phyloP scores from a whole-genome alignment of 1,140 invertebrate genomes.

The Brachionus asplanchnoidis region DNA sequence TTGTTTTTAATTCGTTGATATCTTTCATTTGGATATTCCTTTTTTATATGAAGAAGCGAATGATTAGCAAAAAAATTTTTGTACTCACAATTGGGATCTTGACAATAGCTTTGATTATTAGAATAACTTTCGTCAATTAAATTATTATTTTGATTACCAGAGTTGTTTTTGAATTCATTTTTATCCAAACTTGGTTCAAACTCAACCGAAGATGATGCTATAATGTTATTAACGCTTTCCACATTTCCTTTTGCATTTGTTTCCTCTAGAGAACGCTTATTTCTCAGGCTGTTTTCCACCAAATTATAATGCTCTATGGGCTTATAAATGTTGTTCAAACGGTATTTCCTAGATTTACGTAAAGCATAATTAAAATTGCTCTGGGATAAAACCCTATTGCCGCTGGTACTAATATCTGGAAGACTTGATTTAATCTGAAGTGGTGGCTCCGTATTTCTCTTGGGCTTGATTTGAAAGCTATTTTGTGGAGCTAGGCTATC shows the following conservation, averaged over 20 bases:
- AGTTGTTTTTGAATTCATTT: slow-evolving; percentile 10
- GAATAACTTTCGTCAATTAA: neutral
- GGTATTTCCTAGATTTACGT: neutral
- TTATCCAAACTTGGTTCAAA: neutral
- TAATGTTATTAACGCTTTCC: neutral
- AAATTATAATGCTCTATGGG: slow-evolving; percentile 11
- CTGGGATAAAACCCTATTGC: neutral
- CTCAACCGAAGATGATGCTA: neutral
- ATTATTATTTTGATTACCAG: neutral
- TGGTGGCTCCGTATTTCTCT: neutral
- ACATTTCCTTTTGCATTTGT: neutral
- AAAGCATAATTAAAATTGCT: slow-evolving; percentile 5
- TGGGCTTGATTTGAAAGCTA: neutral
- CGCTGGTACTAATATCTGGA: neutral
- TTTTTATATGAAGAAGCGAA: neutral
- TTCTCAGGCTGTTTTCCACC: neutral
- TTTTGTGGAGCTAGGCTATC: neutral
- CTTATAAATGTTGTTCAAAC: slow-evolving; percentile 12
- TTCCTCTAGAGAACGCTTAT: neutral
- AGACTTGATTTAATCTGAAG: neutral
- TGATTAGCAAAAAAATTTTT: neutral
- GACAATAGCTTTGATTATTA: neutral
- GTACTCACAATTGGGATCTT: slow-evolving; percentile 21
- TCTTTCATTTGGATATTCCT: slow-evolving; percentile 12
- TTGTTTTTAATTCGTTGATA: slow-evolving; percentile 29